phyloP scores from a whole-genome alignment of 2,888 invertebrate genomes.

The Physocephala rufipes region DNA sequence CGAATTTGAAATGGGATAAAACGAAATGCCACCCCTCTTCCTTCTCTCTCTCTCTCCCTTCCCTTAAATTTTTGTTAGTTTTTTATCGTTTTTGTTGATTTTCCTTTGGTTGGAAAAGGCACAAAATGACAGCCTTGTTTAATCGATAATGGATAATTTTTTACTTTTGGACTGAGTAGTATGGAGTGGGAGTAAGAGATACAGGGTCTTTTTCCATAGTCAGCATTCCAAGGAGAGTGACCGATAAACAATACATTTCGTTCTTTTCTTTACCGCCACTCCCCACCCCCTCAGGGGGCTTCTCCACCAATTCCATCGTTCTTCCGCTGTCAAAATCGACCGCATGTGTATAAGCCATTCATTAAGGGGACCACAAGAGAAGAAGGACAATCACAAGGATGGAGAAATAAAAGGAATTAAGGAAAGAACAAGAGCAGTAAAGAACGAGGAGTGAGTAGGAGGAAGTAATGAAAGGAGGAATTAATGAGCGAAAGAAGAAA shows the following conservation, averaged over 20 bases:
- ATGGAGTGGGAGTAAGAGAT: slow-evolving; percentile 1
- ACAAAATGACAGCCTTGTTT: slow-evolving; percentile 33
- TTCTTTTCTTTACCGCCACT: too few species aligned
- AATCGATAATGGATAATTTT: slow-evolving; percentile 38
- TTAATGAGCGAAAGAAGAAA: too few species aligned
- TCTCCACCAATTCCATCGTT: too few species aligned
- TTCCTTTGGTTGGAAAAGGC: not conserved
- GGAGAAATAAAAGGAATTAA: too few species aligned
- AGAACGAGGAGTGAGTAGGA: not conserved
- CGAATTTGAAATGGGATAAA: too few species aligned
- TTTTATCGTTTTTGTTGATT: slow-evolving; percentile 6
- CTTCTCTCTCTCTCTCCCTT: too few species aligned
- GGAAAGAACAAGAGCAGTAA: too few species aligned
- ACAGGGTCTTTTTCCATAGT: too few species aligned
- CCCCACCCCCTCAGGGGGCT: too few species aligned
- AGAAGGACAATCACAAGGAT: too few species aligned
- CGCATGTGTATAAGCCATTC: not conserved
- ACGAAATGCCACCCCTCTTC: too few species aligned
- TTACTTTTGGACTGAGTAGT: not conserved
- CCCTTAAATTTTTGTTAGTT: slow-evolving; percentile 4
- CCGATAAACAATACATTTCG: too few species aligned
- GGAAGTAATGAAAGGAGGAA: not conserved
- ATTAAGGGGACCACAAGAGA: slow-evolving; percentile 23
- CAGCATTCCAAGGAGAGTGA: not conserved
- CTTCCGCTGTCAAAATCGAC: slow-evolving; percentile 37